phyloP scores from a whole-genome alignment of 1,140 invertebrate species.

The Drosophila setifemur region DNA sequence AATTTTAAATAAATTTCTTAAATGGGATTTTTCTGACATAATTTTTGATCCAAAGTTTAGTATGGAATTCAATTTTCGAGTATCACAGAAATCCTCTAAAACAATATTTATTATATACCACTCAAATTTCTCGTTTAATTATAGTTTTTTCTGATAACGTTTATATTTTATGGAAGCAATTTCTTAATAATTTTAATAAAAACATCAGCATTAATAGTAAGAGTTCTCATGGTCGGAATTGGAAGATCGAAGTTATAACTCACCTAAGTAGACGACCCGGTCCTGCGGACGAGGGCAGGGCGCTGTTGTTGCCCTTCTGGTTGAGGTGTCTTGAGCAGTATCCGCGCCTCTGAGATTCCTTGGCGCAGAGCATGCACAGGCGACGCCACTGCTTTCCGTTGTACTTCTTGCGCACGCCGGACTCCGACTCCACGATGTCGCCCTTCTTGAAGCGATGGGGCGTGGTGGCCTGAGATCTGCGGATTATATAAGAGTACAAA shows the following conservation, averaged over 20 bases:
- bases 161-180: no score
- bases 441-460: slow-evolving; percentile 99
- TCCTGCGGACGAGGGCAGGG: slow-evolving; percentile 73
- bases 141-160: no score
- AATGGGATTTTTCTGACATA: no score
- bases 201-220: no score
- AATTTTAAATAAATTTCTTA: no score
- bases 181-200: no score
- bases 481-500: slow-evolving; percentile 13
- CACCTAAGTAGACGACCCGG: slow-evolving; percentile 77
- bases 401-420: slow-evolving; percentile 98
- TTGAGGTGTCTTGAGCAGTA: slow-evolving; percentile 98
- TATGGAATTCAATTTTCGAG: no score
- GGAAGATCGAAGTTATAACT: background rate
- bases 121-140: no score
- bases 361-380: slow-evolving; percentile 95
- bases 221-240: no score
- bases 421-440: slow-evolving; percentile 97
- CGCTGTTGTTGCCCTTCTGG: slow-evolving; percentile 77
- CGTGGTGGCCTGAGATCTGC: slow-evolving; percentile 94
- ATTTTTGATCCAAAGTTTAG: no score
- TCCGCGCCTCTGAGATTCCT: slow-evolving; percentile 98
- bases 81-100: no score
- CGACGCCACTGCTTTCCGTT: slow-evolving; percentile 99
- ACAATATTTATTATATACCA: no score